Percentiles rank a stretch among this genome's conserved stretches.
Conservation (phyloP, 2,113 vertebrate genomes). For the Chaenocephalus aceratus region DNA sequence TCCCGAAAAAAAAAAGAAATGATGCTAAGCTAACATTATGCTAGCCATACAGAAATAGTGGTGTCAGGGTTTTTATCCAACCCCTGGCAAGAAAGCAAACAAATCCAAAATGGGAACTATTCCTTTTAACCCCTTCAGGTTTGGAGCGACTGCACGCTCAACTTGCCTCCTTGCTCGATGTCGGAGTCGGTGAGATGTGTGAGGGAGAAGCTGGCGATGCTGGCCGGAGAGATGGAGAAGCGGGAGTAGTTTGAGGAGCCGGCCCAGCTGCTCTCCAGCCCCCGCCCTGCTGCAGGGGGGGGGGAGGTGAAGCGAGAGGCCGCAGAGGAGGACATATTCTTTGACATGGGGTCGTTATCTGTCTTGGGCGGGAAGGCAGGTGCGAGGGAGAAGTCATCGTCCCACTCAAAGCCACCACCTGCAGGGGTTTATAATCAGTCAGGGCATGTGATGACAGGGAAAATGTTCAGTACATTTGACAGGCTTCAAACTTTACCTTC, state of each 20-base stretch:
- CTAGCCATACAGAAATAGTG: background rate
- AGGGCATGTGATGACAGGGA: background rate
- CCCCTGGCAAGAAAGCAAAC: background rate
- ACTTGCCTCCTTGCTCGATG: conserved; percentile 96
- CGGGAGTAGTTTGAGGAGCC: conserved; percentile 88
- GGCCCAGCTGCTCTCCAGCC: conserved; percentile 89
- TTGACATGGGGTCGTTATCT: conserved; percentile 81
- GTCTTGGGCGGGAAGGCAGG: conserved; percentile 89
- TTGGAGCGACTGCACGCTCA: background rate
- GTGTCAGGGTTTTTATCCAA: background rate
- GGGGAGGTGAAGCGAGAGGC: conserved; percentile 90
- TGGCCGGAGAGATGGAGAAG: conserved; percentile 96
- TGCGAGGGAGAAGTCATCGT: conserved; percentile 94
- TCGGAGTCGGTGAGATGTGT: conserved; percentile 97
- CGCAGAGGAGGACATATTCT: conserved; percentile 80
- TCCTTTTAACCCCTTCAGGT: background rate
- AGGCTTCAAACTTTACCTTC: conserved; percentile 86
- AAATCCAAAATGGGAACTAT: background rate
- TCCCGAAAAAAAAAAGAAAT: too few relatives aligned
- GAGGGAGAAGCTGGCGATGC: conserved; percentile 96
- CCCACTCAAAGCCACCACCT: conserved; percentile 98
- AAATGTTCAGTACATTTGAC: background rate
- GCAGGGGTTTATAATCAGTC: background rate
- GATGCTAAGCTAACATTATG: conserved; percentile 4
- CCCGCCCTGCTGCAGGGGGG: conserved; percentile 77